Evolutionary conservation across 2,797 vertebrate genomes (phyloP).

Genomic region (Avahi laniger): DNA sequence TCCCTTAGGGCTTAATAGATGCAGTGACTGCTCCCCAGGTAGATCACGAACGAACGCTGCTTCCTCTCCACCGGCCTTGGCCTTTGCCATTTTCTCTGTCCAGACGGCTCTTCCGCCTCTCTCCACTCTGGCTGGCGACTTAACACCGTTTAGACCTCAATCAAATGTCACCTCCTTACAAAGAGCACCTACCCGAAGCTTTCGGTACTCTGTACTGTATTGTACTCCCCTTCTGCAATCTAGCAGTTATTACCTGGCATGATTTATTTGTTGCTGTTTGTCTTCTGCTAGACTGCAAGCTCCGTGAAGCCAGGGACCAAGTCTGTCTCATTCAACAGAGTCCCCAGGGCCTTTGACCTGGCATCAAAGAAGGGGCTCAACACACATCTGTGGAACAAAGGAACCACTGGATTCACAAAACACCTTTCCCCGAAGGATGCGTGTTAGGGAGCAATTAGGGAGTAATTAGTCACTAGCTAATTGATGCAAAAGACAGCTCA

Average conservation of each 20-base stretch:
- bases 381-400: neutral
- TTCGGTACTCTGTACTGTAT: neutral
- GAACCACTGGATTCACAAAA: neutral
- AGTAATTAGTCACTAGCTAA: conserved; percentile 56
- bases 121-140: neutral
- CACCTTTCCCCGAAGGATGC: neutral
- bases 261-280: neutral
- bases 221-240: neutral
- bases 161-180: neutral
- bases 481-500: neutral
- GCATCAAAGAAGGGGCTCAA: neutral
- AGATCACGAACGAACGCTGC: too few relatives aligned
- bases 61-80: neutral
- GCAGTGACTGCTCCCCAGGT: neutral
- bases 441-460: conserved; percentile 34
- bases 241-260: neutral
- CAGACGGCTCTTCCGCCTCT: neutral
- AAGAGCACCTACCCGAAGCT: neutral
- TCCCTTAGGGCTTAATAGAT: neutral
- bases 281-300: neutral
- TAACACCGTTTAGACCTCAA: neutral
- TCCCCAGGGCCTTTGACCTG: neutral
- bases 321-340: neutral
- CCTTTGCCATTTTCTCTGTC: neutral
- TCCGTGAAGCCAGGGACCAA: neutral